Conservation (phyloP, 1,140 invertebrate genomes). For the Drosophila melanogaster region Release_6_plus_ISO1_MT NT_033777.3:31842001-31842500, state of each 20-base stretch:
- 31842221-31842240: conserved; percentile 1
- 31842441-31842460: conserved; percentile 19
- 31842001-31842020: too few species aligned
- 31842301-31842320: conserved; percentile 44
- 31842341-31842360: conserved; percentile 58
- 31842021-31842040: not conserved
- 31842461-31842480: conserved; percentile 48
- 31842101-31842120: conserved; percentile 27
- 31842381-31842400: conserved; percentile 71
- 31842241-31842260: conserved; percentile 2
- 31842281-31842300: conserved; percentile 40
- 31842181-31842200: not conserved
- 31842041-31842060: not conserved
- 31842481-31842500: conserved; percentile 77
- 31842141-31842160: conserved; percentile 83
- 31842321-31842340: conserved; percentile 28
- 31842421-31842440: conserved; percentile 49
- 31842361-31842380: conserved; percentile 59
- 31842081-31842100: conserved; percentile 9
- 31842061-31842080: not conserved
- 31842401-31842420: conserved; percentile 19
- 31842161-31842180: conserved; percentile 53
- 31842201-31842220: not conserved
- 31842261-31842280: conserved; percentile 12
- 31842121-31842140: conserved; percentile 74